These are phyloP conservation scores for Lagodon rhomboides DNA, from an alignment of 2,797 vertebrate species.

Conservation along the genomic window DNA sequence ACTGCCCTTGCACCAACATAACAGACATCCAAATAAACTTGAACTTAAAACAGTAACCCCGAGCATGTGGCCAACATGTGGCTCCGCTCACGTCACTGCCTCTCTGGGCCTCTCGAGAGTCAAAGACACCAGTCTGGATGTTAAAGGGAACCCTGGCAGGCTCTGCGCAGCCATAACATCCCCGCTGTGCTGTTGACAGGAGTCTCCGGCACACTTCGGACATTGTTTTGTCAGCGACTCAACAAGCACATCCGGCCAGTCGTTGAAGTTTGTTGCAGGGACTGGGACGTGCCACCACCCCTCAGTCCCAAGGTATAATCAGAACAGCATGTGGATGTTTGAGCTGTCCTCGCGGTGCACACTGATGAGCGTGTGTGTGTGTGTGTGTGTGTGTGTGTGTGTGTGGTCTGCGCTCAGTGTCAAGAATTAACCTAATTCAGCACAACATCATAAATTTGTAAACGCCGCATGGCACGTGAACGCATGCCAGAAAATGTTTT, in stretches of 20 bases:
- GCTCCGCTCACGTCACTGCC: slow-evolving; percentile 35
- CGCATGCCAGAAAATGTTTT: slow-evolving; percentile 34
- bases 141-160: slow-evolving; percentile 31
- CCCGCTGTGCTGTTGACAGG: slow-evolving; percentile 65
- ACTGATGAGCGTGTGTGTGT: background rate
- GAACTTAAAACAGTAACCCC: slow-evolving; percentile 47
- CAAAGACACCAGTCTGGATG: slow-evolving; percentile 38
- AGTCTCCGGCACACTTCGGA: slow-evolving; percentile 61
- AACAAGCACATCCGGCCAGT: slow-evolving; percentile 55
- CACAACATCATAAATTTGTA: slow-evolving; percentile 33
- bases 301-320: slow-evolving; percentile 46
- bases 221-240: slow-evolving; percentile 68
- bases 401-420: slow-evolving; percentile 38
- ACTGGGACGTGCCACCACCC: slow-evolving; percentile 47
- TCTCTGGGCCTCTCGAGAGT: slow-evolving; percentile 41
- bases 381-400: slow-evolving; percentile 15
- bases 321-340: slow-evolving; percentile 53
- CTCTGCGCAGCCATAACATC: slow-evolving; percentile 69
- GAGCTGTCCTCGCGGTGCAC: background rate
- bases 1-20: slow-evolving; percentile 34
- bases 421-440: slow-evolving; percentile 28
- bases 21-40: slow-evolving; percentile 69
- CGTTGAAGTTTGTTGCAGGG: slow-evolving; percentile 31
- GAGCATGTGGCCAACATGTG: slow-evolving; percentile 70
- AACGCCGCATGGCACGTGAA: slow-evolving; percentile 16